Conservation (phyloP, 2,888 invertebrate species). For the Pammene aurita region DNA sequence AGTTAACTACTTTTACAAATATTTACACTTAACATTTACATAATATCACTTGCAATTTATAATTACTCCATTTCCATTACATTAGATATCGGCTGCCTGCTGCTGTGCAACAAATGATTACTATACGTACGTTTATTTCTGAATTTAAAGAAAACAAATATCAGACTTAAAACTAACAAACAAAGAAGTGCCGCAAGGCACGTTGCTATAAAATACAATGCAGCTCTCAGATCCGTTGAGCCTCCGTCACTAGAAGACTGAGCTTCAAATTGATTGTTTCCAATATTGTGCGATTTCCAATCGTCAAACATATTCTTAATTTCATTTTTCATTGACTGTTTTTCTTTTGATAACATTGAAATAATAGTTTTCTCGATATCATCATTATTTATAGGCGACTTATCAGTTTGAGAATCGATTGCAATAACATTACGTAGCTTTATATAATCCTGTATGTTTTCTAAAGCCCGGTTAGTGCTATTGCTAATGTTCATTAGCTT, state of each 20-base stretch:
- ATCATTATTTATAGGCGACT: background rate
- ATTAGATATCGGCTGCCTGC: conserved; percentile 32
- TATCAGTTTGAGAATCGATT: background rate
- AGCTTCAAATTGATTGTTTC: conserved; percentile 14
- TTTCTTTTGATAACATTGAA: conserved; percentile 29
- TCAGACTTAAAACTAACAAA: conserved; percentile 19
- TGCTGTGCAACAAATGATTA: conserved; percentile 19
- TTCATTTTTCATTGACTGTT: conserved; percentile 21
- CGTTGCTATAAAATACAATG: conserved; percentile 36
- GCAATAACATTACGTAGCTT: conserved; percentile 1
- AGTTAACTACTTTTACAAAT: too few species aligned
- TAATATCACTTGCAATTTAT: conserved; percentile 42
- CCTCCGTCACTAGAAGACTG: background rate
- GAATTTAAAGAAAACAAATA: conserved; percentile 25
- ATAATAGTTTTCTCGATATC: conserved; percentile 16
- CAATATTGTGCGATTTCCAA: conserved; percentile 15
- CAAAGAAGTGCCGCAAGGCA: conserved; percentile 23
- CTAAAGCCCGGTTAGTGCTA: conserved; percentile 26
- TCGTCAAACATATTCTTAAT: conserved; percentile 31
- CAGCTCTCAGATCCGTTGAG: conserved; percentile 20
- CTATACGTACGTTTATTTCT: background rate
- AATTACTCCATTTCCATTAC: conserved; percentile 36
- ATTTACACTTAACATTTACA: too few species aligned
- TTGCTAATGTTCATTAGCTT: conserved; percentile 29
- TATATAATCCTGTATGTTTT: conserved; percentile 21